Percentiles rank a stretch among this genome's conserved stretches.
Conservation (phyloP, 2,797 vertebrate species). For the Hoplostethus atlanticus region DNA sequence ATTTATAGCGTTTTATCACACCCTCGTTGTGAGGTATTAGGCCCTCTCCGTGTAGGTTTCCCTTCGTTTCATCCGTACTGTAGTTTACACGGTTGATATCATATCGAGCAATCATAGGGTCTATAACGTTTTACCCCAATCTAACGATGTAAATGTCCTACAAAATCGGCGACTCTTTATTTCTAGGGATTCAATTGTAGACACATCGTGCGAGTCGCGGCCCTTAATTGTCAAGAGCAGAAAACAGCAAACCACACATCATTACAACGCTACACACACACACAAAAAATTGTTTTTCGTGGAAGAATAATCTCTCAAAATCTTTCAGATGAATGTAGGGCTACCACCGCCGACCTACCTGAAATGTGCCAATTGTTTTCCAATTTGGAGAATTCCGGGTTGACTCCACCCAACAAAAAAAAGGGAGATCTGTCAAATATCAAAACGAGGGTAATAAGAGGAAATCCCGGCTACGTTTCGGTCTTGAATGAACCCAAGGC, state of each 20-base stretch:
- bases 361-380: conserved; percentile 76
- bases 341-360: conserved; percentile 77
- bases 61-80: conserved; percentile 33
- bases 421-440: conserved; percentile 74
- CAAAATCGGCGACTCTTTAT: conserved; percentile 40
- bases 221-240: conserved; percentile 55
- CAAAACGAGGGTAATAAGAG: conserved; percentile 54
- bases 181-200: conserved; percentile 44
- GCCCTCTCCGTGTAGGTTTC: conserved; percentile 59
- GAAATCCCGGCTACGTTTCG: conserved; percentile 77
- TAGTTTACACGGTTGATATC: conserved; percentile 13
- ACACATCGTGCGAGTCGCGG: conserved; percentile 63
- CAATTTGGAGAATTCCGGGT: conserved; percentile 79
- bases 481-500: conserved; percentile 53
- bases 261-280: conserved; percentile 1
- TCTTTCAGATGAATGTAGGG: conserved; percentile 30
- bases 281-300: neutral
- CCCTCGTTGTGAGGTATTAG: conserved; percentile 63
- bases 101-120: neutral
- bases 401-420: conserved; percentile 83
- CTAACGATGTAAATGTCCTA: conserved; percentile 44
- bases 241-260: conserved; percentile 52
- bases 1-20: conserved; percentile 50
- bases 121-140: conserved; percentile 12
- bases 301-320: neutral